Evolutionary conservation across 2,797 vertebrate genomes (phyloP).

Genomic region (Distichodus sexfasciatus): DNA sequence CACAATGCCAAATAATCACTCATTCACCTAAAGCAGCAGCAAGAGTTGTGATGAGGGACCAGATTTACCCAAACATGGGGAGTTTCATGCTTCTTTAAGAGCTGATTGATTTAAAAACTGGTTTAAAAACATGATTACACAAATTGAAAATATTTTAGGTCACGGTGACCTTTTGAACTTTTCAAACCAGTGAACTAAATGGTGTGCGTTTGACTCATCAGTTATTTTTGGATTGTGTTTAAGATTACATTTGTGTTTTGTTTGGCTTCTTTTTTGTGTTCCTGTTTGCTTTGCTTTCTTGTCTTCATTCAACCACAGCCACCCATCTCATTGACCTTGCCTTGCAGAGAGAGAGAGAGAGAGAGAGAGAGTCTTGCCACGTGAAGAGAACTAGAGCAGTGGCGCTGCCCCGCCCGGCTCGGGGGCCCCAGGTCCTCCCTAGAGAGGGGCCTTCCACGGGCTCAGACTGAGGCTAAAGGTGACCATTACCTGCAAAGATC

Average conservation of each 20-base stretch:
- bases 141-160: neutral
- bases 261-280: conserved; percentile 65
- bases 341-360: conserved; percentile 77
- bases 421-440: conserved; percentile 64
- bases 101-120: no score
- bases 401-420: conserved; percentile 68
- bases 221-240: conserved; percentile 39
- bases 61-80: no score
- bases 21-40: no score
- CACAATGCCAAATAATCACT: no score
- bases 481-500: conserved; percentile 77
- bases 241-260: conserved; percentile 64
- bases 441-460: conserved; percentile 67
- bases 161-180: no score
- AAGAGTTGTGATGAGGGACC: no score
- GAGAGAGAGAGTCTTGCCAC: conserved; percentile 60
- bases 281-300: conserved; percentile 69
- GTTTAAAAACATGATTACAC: no score
- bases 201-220: conserved; percentile 34
- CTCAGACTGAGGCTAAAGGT: conserved; percentile 79
- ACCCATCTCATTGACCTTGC: conserved; percentile 83
- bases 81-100: no score
- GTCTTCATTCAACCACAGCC: conserved; percentile 80
- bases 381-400: conserved; percentile 65
- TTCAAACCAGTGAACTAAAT: neutral